A percentile compares a stretch with the other conserved stretches of the same genome.
Conservation (phyloP, 2,113 vertebrate genomes). For the Chamaetylas fuelleborni region DNA sequence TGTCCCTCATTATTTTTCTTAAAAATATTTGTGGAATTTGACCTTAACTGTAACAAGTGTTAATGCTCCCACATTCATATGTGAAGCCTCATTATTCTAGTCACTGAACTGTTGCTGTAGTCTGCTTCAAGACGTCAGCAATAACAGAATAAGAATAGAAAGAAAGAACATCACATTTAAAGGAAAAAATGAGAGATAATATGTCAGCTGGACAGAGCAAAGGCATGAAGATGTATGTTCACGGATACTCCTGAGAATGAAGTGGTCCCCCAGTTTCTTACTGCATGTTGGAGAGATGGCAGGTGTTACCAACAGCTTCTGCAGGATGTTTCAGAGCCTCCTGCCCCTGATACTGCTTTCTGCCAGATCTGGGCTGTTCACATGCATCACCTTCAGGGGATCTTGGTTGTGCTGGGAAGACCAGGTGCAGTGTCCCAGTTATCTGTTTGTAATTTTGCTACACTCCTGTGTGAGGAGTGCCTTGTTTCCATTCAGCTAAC, state of each 20-base stretch:
- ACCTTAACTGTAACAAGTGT: neutral
- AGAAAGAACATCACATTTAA: neutral
- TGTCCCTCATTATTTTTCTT: neutral
- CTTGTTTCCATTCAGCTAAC: neutral
- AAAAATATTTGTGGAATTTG: neutral
- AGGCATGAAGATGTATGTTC: neutral
- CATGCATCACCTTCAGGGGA: neutral
- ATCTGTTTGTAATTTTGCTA: neutral
- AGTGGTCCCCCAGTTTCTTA: neutral
- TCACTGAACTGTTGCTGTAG: neutral
- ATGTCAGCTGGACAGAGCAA: neutral
- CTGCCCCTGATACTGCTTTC: neutral
- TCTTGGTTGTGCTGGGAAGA: neutral
- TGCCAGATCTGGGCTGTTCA: neutral
- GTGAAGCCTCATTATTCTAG: neutral
- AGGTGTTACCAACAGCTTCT: neutral
- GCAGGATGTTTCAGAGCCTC: fast-evolving
- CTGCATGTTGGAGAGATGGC: neutral
- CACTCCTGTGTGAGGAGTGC: neutral
- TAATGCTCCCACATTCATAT: neutral
- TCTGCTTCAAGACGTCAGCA: neutral
- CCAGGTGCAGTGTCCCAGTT: neutral
- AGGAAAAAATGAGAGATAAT: neutral
- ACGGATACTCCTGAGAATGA: neutral
- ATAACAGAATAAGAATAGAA: neutral